Conservation (phyloP, 1,140 invertebrate genomes). For the Zaprionus inermis region DNA sequence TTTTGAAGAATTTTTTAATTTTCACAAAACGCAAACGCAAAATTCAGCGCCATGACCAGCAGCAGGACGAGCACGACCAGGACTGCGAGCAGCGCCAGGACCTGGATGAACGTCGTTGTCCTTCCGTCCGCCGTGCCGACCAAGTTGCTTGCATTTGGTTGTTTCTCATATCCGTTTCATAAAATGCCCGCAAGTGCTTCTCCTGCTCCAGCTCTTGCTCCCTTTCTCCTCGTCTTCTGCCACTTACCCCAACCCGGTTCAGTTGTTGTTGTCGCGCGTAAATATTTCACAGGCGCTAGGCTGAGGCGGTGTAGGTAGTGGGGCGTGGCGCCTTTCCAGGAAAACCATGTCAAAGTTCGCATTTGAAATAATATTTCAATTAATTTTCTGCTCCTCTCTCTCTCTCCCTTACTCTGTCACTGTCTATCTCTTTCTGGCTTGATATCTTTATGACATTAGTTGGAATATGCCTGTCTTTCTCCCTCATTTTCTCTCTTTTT, state of each 20-base stretch:
- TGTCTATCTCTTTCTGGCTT: constrained; percentile 5
- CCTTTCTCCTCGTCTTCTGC: background rate
- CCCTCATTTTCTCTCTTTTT: background rate
- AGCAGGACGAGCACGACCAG: background rate
- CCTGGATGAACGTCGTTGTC: background rate
- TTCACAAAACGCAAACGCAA: constrained; percentile 72
- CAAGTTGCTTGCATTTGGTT: constrained; percentile 64
- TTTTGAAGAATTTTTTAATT: constrained; percentile 81
- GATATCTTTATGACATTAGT: constrained; percentile 6
- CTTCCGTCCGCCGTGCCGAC: constrained; percentile 1
- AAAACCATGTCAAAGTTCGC: constrained; percentile 66
- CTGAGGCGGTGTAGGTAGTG: background rate
- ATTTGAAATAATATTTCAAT: constrained; percentile 73
- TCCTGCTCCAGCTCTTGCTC: constrained; percentile 2
- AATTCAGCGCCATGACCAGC: constrained; percentile 66
- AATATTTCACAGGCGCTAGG: constrained; percentile 56
- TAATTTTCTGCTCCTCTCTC: constrained; percentile 47
- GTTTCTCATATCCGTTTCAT: constrained; percentile 80
- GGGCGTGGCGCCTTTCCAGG: constrained; percentile 41
- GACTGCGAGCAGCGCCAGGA: background rate
- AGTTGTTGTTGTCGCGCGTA: constrained; percentile 44
- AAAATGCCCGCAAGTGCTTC: constrained; percentile 72
- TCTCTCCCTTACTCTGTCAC: background rate
- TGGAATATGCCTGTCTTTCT: background rate
- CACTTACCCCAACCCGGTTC: constrained; percentile 20